A percentile compares a stretch with the other conserved stretches of the same genome.
Conservation (phyloP, 2,797 vertebrate genomes). For the Discoglossus pictus region DNA sequence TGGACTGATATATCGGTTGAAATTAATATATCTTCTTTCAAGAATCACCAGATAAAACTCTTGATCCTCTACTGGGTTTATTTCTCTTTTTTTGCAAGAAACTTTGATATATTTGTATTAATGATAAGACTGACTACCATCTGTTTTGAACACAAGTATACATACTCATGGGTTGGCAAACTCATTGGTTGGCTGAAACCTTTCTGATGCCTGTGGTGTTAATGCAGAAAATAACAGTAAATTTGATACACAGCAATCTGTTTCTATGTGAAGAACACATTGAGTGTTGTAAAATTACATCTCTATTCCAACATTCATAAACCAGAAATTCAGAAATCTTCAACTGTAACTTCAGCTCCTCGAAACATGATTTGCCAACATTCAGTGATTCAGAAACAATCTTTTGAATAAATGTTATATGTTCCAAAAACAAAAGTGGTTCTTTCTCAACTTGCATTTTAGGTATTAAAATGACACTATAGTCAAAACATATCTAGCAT, state of each 20-base stretch:
- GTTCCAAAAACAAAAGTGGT: no score
- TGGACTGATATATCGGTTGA: no score
- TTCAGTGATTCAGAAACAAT: constrained; percentile 23
- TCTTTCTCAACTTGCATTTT: no score
- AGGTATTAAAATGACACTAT: no score
- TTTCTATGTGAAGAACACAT: constrained; percentile 26
- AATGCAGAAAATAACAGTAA: constrained; percentile 15
- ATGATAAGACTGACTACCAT: constrained; percentile 41
- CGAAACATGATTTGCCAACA: background rate
- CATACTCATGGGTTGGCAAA: constrained; percentile 24
- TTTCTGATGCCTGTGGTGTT: constrained; percentile 26
- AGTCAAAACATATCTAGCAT: no score
- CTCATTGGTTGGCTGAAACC: constrained; percentile 14
- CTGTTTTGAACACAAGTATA: constrained; percentile 38
- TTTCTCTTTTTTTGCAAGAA: no score
- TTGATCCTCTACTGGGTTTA: no score
- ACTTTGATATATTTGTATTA: constrained; percentile 40
- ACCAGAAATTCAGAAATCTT: constrained; percentile 1
- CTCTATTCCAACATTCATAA: background rate
- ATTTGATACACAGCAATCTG: constrained; percentile 28
- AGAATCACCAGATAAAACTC: no score
- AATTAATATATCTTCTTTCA: no score
- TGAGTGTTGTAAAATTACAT: no score
- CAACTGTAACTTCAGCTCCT: constrained; percentile 12
- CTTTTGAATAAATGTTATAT: no score